Base-by-base conservation (phyloP, 2,888 invertebrate species). In the Syrista parreyssii region DNA sequence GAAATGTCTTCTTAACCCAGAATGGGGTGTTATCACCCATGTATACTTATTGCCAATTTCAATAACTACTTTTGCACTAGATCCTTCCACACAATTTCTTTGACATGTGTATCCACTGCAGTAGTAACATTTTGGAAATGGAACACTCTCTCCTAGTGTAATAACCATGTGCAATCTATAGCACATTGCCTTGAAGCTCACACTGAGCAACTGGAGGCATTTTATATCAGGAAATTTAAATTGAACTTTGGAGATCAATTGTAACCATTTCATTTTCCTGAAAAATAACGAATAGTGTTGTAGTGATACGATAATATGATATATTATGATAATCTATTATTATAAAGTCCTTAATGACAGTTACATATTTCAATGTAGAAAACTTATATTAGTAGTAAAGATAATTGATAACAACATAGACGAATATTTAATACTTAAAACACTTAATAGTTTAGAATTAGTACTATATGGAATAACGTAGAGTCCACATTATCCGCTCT, bases 41-140 rank as follows among this genome's bases (percentile, higher is more conserved):
- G 92, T 92, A 55, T 89, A 91, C 79, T 92, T 92, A 76, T 91
- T 91, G 34, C 92, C 92, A 77, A 92, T 92, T 82, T 92, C 92
- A 40, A 92, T 89, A 3, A 91, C 92, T 35, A 91, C 89, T 84
- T 91, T 91, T 6, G 88, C 87, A 78, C 88, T 89, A 15, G 90
- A 89, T 75, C 91, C 88, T 78, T 91, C 91, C 0, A 91, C 89
- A 74, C 92, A 92, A 77, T 90, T 90, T 68, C 90, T 86, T 73
- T 90, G 89, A 84, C 92, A 92, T 9, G 92, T 91, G 75, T 91
- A 91, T 32, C 90, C 88, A 75, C 88, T 89, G 83, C 92, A 92
- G 79, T 90, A 88, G 68, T 85, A 89, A 78, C 92, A 92, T 80
- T 90, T 90, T 78, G 89, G 90, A 74, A 91, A 91, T 15, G 87